Conservation (phyloP, 2,888 invertebrate genomes). For the Steinernema hermaphroditum region DNA sequence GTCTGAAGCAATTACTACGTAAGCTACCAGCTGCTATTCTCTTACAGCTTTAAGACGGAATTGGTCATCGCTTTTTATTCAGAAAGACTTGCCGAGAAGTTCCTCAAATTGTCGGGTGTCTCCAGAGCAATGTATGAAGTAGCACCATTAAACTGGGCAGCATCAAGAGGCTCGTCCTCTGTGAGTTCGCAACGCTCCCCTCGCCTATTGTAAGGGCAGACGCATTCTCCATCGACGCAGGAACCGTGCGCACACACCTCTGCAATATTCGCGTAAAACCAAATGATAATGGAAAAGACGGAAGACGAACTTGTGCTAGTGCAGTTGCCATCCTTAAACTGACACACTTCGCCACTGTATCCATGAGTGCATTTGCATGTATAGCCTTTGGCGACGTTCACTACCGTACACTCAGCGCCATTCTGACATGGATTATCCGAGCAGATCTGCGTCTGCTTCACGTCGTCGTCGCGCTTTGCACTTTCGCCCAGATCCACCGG, state of each 20-base stretch:
- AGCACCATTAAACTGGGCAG: conserved; percentile 1
- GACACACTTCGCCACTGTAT: conserved; percentile 54
- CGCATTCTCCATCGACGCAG: conserved; percentile 48
- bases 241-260: conserved; percentile 53
- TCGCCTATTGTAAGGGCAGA: conserved; percentile 52
- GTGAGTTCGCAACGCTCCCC: conserved; percentile 43
- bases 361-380: conserved; percentile 49
- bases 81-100: conserved; percentile 31
- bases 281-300: too few relatives aligned
- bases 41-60: too few relatives aligned
- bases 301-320: conserved; percentile 39
- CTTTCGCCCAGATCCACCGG: conserved; percentile 47
- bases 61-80: too few relatives aligned
- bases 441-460: conserved; percentile 33
- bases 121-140: conserved; percentile 42
- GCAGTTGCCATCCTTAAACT: conserved; percentile 41
- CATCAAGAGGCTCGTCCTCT: neutral
- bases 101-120: conserved; percentile 34
- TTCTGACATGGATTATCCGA: conserved; percentile 46
- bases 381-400: conserved; percentile 52
- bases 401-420: conserved; percentile 47
- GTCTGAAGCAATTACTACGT: too few relatives aligned
- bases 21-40: too few relatives aligned
- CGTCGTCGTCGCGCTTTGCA: conserved; percentile 35
- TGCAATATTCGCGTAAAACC: conserved; percentile 33